These are phyloP conservation scores for Aegithalos caudatus DNA, from an alignment of 2,113 vertebrate species.

Conservation along the genomic window DNA sequence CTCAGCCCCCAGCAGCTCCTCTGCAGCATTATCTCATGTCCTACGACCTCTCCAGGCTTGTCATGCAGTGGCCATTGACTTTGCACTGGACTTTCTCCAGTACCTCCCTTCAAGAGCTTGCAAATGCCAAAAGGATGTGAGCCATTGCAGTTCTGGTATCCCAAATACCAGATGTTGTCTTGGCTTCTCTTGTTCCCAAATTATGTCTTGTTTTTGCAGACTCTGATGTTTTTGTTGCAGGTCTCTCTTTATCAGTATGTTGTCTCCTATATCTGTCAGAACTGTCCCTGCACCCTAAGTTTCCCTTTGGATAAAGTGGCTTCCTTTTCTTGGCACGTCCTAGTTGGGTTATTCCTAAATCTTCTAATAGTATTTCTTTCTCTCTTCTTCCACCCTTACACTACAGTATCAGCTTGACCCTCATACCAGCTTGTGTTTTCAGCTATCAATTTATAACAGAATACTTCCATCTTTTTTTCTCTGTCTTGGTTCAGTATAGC, in stretches of 20 bases:
- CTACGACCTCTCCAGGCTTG: neutral
- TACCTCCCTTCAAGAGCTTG: neutral
- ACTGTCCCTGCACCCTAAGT: neutral
- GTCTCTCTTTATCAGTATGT: neutral
- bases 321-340: neutral
- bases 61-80: neutral
- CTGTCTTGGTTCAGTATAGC: neutral
- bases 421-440: neutral
- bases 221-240: neutral
- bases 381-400: neutral
- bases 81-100: neutral
- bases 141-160: neutral
- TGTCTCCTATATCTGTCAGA: neutral
- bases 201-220: neutral
- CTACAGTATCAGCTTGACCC: neutral
- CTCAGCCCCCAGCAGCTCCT: neutral
- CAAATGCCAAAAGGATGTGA: conserved; percentile 24
- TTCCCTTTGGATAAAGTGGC: neutral
- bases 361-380: neutral
- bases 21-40: neutral
- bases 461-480: neutral
- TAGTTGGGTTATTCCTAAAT: neutral
- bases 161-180: conserved; percentile 8
- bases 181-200: neutral
- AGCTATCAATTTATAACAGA: neutral